phyloP scores from a whole-genome alignment of 1,140 invertebrate genomes.

The Charaxes varanes region DNA sequence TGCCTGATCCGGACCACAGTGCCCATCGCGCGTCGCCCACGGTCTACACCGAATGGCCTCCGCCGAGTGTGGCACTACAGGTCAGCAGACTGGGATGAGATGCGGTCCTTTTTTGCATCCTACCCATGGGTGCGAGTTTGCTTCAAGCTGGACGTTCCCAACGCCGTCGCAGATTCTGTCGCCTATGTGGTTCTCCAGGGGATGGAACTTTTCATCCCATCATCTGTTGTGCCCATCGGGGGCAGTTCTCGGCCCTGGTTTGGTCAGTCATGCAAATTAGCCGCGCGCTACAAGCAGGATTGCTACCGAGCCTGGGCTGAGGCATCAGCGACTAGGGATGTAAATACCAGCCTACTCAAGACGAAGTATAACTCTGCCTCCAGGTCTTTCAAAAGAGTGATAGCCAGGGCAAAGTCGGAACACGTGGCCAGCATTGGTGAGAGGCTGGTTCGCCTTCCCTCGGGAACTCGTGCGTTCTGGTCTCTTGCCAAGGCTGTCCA shows the following conservation, averaged over 20 bases:
- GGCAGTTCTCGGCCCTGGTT: slow-evolving; percentile 15
- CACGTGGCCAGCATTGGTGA: no score
- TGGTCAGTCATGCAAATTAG: slow-evolving; percentile 7
- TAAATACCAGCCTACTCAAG: slow-evolving; percentile 4
- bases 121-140: no score
- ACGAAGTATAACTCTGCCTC: slow-evolving; percentile 13
- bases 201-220: no score
- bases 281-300: slow-evolving; percentile 6
- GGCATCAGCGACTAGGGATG: neutral
- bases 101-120: no score
- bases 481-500: no score
- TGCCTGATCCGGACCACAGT: no score
- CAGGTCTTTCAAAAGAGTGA: no score
- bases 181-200: slow-evolving; percentile 14
- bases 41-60: neutral
- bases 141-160: slow-evolving; percentile 5
- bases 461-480: no score
- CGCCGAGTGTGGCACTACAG: neutral
- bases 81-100: no score
- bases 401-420: no score
- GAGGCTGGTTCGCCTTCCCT: no score
- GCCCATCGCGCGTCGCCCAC: no score
- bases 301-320: slow-evolving; percentile 9
- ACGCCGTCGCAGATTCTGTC: slow-evolving; percentile 4
- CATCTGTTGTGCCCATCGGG: slow-evolving; percentile 8